phyloP scores from a whole-genome alignment of 2,888 invertebrate species.

The Cryptosula pallasiana region DNA sequence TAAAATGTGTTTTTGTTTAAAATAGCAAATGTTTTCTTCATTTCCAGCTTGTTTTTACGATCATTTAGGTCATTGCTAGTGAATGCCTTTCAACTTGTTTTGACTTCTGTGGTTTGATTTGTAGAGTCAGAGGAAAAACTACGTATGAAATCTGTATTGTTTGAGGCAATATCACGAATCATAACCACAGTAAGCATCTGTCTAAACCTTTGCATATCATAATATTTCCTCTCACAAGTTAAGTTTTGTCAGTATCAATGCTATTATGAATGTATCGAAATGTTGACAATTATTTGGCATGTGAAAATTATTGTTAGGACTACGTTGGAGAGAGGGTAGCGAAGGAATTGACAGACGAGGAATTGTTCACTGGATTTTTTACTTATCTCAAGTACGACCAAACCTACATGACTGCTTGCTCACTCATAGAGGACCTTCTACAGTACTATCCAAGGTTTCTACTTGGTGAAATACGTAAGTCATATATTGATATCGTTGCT shows the following conservation, averaged over 20 bases:
- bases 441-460: slow-evolving; percentile 46
- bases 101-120: slow-evolving; percentile 24
- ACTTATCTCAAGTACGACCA: slow-evolving; percentile 44
- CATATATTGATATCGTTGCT: no score
- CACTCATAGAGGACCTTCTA: slow-evolving; percentile 49
- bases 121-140: slow-evolving; percentile 41
- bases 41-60: no score
- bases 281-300: no score
- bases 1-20: no score
- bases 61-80: no score
- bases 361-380: slow-evolving; percentile 48
- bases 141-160: slow-evolving; percentile 35
- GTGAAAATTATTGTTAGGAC: no score
- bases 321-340: slow-evolving; percentile 40
- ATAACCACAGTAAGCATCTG: slow-evolving; percentile 42
- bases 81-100: no score
- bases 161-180: slow-evolving; percentile 46
- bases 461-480: slow-evolving; percentile 44
- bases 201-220: no score
- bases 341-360: slow-evolving; percentile 37
- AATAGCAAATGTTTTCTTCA: no score
- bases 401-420: slow-evolving; percentile 47
- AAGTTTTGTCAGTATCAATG: no score
- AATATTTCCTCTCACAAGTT: no score
- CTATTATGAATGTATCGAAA: no score